Conservation (phyloP, 2,888 invertebrate species). For the Tetranychus piercei region DNA sequence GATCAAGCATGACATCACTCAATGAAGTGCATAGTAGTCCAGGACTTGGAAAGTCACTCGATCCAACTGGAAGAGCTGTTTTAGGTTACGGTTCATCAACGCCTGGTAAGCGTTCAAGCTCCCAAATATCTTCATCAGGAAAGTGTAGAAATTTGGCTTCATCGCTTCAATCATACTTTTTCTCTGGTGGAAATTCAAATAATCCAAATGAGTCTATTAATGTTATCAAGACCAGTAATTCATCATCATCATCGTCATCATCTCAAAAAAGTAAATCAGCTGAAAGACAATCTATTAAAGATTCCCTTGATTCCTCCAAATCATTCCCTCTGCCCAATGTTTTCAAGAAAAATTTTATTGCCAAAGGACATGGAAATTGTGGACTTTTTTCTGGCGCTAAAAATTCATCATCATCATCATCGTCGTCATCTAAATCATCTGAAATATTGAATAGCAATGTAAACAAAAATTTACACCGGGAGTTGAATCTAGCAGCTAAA, state of each 20-base stretch:
- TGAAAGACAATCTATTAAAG: conserved; percentile 11
- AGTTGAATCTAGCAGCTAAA: conserved; percentile 25
- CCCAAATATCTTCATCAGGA: neutral
- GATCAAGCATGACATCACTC: neutral
- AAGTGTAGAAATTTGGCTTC: conserved; percentile 10
- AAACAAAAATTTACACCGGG: conserved; percentile 23
- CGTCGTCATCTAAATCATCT: neutral
- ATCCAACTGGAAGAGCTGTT: neutral
- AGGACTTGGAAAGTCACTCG: neutral
- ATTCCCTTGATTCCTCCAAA: conserved; percentile 12
- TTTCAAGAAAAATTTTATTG: conserved; percentile 25
- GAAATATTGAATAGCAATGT: neutral
- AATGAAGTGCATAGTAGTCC: neutral
- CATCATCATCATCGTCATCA: neutral
- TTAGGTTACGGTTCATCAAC: neutral
- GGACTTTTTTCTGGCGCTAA: conserved; percentile 24
- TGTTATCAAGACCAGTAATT: neutral
- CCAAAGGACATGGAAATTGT: conserved; percentile 25
- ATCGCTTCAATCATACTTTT: conserved; percentile 18
- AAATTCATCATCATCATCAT: conserved; percentile 8
- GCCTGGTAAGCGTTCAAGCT: neutral
- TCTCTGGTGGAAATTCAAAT: conserved; percentile 14
- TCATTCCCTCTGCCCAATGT: conserved; percentile 24
- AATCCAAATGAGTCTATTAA: neutral
- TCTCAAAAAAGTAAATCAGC: conserved; percentile 10